Evolutionary conservation across 2,888 invertebrate species (phyloP).

Genomic region (Drosophila merina): DNA sequence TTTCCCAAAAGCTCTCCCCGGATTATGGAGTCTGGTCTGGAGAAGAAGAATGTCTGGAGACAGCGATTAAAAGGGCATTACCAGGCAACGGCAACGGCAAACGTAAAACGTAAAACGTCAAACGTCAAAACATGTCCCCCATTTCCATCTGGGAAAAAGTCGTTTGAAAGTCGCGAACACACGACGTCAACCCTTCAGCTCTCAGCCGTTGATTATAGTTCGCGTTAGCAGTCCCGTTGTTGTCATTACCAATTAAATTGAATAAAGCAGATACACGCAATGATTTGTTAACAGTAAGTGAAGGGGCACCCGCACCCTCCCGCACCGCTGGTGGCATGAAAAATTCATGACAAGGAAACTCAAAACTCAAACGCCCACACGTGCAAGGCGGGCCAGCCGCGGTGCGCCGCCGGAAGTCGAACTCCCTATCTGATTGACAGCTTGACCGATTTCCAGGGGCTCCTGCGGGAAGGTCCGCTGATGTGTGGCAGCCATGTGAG

Average conservation of each 20-base stretch:
- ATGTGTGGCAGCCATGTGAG: constrained; percentile 62
- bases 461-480: constrained; percentile 64
- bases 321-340: constrained; percentile 63
- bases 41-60: constrained; percentile 25
- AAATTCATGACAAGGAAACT: constrained; percentile 74
- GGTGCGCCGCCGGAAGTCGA: constrained; percentile 6
- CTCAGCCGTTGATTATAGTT: constrained; percentile 31
- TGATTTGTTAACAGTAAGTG: constrained; percentile 48
- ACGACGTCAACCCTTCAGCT: constrained; percentile 47
- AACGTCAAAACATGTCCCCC: background rate
- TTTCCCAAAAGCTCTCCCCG: constrained; percentile 10
- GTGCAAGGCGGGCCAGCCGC: constrained; percentile 27
- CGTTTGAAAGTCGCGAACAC: constrained; percentile 52
- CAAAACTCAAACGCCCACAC: constrained; percentile 65
- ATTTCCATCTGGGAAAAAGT: constrained; percentile 39
- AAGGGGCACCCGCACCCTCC: background rate
- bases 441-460: constrained; percentile 69
- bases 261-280: constrained; percentile 59
- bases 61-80: constrained; percentile 71
- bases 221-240: constrained; percentile 48
- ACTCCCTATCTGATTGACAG: constrained; percentile 67
- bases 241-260: constrained; percentile 74
- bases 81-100: background rate
- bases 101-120: too few relatives aligned
- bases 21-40: constrained; percentile 15